Evolutionary conservation across 2,113 vertebrate genomes (phyloP), one percentile per base, ranked within the genome.

Genomic region (Gambusia holbrooki): DNA sequence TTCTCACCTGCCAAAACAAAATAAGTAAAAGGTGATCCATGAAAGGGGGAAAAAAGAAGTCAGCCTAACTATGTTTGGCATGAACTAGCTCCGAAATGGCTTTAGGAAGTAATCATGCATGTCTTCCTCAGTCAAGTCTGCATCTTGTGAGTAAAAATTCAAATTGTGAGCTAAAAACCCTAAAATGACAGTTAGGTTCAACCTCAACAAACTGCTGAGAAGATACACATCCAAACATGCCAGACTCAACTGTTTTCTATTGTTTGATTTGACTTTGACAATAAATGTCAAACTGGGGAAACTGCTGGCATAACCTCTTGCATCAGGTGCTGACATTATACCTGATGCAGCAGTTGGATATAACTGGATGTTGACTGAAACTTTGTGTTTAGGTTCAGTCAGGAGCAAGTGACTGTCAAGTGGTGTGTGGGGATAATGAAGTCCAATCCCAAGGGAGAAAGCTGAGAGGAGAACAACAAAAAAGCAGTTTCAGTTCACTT

Each of bases 351-450:
- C 72, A 78, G 71, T 9, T 60, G 35, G 66, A 62, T 17, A 22
- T 10, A 68, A 37, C 0, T 4, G 37, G 27, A 64, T 54, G 33
- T 35, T 27, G 63, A 85, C 66, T 71, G 78, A 68, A 62, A 67
- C 76, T 81, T 73, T 82, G 77, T 74, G 14, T 77, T 82, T 62
- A 68, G 80, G 22, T 77, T 82, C 61, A 70, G 42, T 73, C 13
- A 80, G 66, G 71, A 85, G 42, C 63, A 66, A 71, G 61, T 62
- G 68, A 82, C 69, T 17, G 69, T 84, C 73, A 63, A 51, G 81
- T 82, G 87, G 79, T 87, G 86, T 74, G 65, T 60, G 58, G 29
- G 3, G 69, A 84, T 85, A 89, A 91, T 73, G 68, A 80, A 80
- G 87, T 68, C 82, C 63, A 37, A 69, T 77, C 87, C 69, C 25